Conservation (phyloP, 35 echinoderm and acorn worm genomes). For the Ptychodera flava region DNA sequence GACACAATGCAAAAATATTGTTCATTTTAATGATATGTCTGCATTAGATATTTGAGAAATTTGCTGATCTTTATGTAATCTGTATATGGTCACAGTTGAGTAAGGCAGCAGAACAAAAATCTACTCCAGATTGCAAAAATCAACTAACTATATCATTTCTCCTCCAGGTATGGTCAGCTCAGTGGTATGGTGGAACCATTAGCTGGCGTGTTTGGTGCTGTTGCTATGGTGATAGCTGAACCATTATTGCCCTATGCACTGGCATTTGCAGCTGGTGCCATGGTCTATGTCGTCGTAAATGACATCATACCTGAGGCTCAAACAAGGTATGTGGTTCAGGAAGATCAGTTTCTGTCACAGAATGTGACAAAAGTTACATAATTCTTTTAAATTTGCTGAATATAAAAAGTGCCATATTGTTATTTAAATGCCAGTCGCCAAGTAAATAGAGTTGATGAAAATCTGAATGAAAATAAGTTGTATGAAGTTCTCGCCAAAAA, state of each 20-base stretch:
- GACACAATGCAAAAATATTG: too few species aligned
- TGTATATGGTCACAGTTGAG: conserved; percentile 17
- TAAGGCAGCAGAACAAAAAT: not conserved
- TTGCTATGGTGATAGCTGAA: conserved; percentile 68
- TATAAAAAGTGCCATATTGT: too few species aligned
- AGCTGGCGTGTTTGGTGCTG: conserved; percentile 78
- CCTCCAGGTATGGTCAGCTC: conserved; percentile 85
- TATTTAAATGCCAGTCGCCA: too few species aligned
- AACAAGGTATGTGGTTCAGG: conserved; percentile 75
- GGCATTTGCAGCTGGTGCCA: conserved; percentile 95
- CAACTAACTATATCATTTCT: conserved; percentile 8
- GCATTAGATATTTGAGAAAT: too few species aligned
- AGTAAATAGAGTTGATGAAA: too few species aligned
- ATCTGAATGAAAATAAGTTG: too few species aligned
- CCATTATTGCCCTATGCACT: conserved; percentile 90
- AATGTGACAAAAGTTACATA: too few species aligned
- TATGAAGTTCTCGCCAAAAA: too few species aligned
- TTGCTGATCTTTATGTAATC: too few species aligned
- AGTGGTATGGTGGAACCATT: conserved; percentile 96
- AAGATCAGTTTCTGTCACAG: too few species aligned
- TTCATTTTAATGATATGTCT: too few species aligned
- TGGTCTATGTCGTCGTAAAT: conserved; percentile 94
- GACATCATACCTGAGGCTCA: conserved; percentile 95
- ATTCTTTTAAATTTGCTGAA: too few species aligned
- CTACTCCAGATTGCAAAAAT: not conserved